Conservation (phyloP, 2,888 invertebrate genomes). For the Heliothis peltigera region DNA sequence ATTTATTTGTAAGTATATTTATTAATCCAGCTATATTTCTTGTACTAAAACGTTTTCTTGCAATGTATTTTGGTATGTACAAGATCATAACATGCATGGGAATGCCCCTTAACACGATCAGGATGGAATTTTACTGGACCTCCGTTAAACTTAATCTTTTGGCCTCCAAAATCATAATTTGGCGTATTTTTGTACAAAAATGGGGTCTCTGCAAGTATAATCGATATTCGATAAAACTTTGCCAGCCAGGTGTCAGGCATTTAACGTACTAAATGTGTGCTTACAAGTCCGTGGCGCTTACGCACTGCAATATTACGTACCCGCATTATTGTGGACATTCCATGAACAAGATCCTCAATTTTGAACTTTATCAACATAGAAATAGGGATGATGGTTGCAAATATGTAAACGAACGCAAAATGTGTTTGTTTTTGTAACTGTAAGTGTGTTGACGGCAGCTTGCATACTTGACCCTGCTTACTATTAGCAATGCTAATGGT, state of each 20-base stretch:
- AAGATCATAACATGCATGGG: background rate
- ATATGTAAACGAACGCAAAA: slow-evolving; percentile 27
- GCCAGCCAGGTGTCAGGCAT: slow-evolving; percentile 19
- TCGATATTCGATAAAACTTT: slow-evolving; percentile 19
- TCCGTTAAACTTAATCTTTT: no score
- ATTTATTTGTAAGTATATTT: background rate
- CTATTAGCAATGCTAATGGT: slow-evolving; percentile 65
- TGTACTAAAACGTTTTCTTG: background rate
- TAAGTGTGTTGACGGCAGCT: slow-evolving; percentile 56
- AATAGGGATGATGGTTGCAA: slow-evolving; percentile 27
- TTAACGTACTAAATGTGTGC: slow-evolving; percentile 32
- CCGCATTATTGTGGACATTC: slow-evolving; percentile 24
- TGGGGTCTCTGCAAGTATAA: background rate
- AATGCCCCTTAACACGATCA: background rate
- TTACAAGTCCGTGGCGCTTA: slow-evolving; percentile 21
- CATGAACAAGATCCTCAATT: slow-evolving; percentile 11
- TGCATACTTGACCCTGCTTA: slow-evolving; percentile 70
- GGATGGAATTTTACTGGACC: background rate
- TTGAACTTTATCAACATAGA: slow-evolving; percentile 27
- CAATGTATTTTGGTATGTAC: background rate
- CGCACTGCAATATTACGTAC: slow-evolving; percentile 37
- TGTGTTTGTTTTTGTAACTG: slow-evolving; percentile 56
- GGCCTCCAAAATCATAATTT: background rate
- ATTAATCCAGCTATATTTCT: background rate
- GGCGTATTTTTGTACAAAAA: background rate